Evolutionary conservation across 2,888 invertebrate genomes (phyloP), one percentile per base, ranked within the genome.

Genomic region (Brenthis daphne): DNA sequence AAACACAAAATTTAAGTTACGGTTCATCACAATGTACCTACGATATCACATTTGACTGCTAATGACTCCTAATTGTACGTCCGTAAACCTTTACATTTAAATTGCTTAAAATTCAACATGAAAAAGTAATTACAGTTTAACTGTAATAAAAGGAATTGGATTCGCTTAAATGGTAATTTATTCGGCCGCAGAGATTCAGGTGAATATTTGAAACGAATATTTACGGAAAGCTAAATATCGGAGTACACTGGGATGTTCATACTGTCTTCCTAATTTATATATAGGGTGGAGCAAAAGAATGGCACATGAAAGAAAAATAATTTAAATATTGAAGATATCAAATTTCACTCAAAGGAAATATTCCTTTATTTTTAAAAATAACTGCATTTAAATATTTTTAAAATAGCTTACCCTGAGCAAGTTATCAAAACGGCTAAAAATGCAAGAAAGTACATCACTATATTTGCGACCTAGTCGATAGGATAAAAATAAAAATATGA

Each of bases 91-190:
- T 54, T 24, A 63, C 51, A 53, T 20, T 53, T 16, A 43, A 63
- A 63, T 24, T 43, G 43, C 14, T 63, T 63, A 53, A 63, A 63
- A 63, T 54, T 54, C 63, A 63, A 63, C 63, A 63, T 54, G 63
- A 63, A 63, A 63, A 63, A 63, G 54, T 54, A 63, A 63, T 63
- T 63, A 63, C 63, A 63, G 63, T 54, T 63, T 20, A 63, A 63
- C 53, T 63, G 53, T 63, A 53, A 63, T 63, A 63, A 63, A 63
- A 54, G 63, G 63, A 63, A 63, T 63, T 54, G 63, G 63, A 37
- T 37, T 20, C 63, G 63, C 20, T 63, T 54, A 53, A 63, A 63
- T 63, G 63, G 63, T 63, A 63, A 63, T 63, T 63, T 63, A 63
- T 63, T 63, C 63, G 63, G 63, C 63, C 63, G 54, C 63, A 63